These are phyloP conservation scores for Chironex yamaguchii DNA, from an alignment of 30 jellyfish, hydroid and myxozoan species.

Conservation along the genomic window DNA sequence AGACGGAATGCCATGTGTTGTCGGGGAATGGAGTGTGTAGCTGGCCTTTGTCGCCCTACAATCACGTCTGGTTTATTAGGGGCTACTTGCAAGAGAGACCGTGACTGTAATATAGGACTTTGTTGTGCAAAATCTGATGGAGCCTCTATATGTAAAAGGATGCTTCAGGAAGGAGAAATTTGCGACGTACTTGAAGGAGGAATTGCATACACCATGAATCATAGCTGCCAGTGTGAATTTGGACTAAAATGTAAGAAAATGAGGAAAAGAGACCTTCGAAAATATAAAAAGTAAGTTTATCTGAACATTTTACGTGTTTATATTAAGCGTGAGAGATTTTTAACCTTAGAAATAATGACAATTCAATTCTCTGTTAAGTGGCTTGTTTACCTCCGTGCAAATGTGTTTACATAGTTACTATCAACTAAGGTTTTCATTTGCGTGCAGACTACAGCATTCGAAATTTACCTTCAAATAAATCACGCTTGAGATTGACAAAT, in stretches of 20 bases:
- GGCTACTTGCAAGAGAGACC: conserved; percentile 79
- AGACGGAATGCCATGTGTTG: conserved; percentile 95
- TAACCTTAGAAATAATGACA: too few relatives aligned
- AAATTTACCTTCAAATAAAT: too few relatives aligned
- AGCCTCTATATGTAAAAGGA: conserved; percentile 67
- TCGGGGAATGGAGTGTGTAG: conserved; percentile 87
- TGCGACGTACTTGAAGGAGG: conserved; percentile 70
- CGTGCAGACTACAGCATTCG: too few relatives aligned
- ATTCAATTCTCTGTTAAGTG: too few relatives aligned
- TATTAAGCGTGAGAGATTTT: too few relatives aligned
- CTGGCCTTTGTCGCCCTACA: conserved; percentile 79
- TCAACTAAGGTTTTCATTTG: too few relatives aligned
- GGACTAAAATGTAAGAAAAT: conserved; percentile 86
- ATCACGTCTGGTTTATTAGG: conserved; percentile 65
- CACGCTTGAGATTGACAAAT: too few relatives aligned
- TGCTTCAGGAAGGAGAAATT: conserved; percentile 78
- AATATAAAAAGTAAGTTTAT: neutral
- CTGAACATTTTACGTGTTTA: too few relatives aligned
- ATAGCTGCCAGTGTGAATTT: conserved; percentile 76
- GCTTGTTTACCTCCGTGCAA: too few relatives aligned
- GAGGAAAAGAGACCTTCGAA: conserved; percentile 17
- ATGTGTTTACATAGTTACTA: too few relatives aligned
- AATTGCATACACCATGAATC: conserved; percentile 33
- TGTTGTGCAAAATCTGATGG: conserved; percentile 92
- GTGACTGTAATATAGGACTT: conserved; percentile 90